phyloP scores from a whole-genome alignment of 2,888 invertebrate genomes.

The Apodemia zela region DNA sequence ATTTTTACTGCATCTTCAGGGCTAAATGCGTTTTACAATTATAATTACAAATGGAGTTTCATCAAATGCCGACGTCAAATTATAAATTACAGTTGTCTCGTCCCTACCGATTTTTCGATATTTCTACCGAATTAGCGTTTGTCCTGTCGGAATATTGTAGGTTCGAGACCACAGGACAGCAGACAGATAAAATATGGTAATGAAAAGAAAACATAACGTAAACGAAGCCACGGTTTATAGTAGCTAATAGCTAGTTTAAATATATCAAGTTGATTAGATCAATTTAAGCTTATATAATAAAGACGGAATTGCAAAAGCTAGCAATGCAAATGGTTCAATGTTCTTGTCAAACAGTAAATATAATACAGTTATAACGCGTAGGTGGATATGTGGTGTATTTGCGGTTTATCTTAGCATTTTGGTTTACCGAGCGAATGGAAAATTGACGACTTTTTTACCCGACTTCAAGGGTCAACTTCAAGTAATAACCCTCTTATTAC shows the following conservation, averaged over 20 bases:
- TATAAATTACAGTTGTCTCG: too few relatives aligned
- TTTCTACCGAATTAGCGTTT: too few relatives aligned
- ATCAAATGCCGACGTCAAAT: too few relatives aligned
- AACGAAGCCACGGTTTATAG: neutral
- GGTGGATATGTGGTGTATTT: conserved; percentile 21
- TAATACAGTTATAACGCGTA: conserved; percentile 26
- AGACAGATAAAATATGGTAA: neutral
- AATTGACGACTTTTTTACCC: neutral
- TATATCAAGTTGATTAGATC: conserved; percentile 37
- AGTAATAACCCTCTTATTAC: too few relatives aligned
- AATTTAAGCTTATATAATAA: conserved; percentile 40
- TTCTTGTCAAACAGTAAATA: conserved; percentile 25
- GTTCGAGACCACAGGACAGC: too few relatives aligned
- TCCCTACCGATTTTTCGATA: too few relatives aligned
- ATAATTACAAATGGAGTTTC: too few relatives aligned
- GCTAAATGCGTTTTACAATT: too few relatives aligned
- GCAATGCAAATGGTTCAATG: conserved; percentile 28
- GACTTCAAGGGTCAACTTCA: too few relatives aligned
- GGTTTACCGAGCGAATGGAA: conserved; percentile 15
- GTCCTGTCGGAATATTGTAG: too few relatives aligned
- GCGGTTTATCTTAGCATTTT: conserved; percentile 13
- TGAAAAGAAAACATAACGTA: neutral
- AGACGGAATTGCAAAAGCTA: conserved; percentile 29
- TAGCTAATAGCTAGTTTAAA: conserved; percentile 16
- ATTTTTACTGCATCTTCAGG: too few relatives aligned